Conservation (phyloP, 2,797 vertebrate species). For the Arnoldichthys spilopterus region DNA sequence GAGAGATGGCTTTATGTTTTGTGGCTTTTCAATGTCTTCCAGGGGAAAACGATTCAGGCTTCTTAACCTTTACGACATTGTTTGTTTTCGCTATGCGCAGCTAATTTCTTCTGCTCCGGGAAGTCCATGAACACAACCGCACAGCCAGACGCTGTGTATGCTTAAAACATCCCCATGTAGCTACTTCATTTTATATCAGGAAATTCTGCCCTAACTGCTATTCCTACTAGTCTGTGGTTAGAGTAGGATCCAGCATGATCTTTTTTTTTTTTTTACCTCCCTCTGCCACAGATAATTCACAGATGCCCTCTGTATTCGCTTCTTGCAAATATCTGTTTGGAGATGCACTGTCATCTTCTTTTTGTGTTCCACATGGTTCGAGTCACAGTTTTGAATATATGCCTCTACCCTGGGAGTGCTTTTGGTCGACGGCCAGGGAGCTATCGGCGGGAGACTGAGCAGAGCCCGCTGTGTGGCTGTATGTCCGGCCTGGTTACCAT, state of each 20-base stretch:
- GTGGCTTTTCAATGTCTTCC: constrained; percentile 66
- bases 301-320: constrained; percentile 34
- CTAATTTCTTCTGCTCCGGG: constrained; percentile 41
- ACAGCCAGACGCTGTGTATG: not conserved
- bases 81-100: constrained; percentile 65
- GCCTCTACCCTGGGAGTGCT: constrained; percentile 65
- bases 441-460: constrained; percentile 74
- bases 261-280: not conserved
- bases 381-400: constrained; percentile 69
- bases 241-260: not conserved
- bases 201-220: not conserved
- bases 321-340: constrained; percentile 60
- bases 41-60: constrained; percentile 63
- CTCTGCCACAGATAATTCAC: not conserved
- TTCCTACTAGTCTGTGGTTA: not conserved
- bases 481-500: constrained; percentile 72
- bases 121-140: not conserved
- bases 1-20: constrained; percentile 70
- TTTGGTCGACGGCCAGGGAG: constrained; percentile 74
- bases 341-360: constrained; percentile 61
- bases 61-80: constrained; percentile 62
- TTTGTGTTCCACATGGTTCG: constrained; percentile 66
- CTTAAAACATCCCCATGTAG: not conserved
- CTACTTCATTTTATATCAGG: not conserved
- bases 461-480: constrained; percentile 75